Base-by-base conservation (phyloP, 2,113 vertebrate genomes). In the Gavia stellata region DNA sequence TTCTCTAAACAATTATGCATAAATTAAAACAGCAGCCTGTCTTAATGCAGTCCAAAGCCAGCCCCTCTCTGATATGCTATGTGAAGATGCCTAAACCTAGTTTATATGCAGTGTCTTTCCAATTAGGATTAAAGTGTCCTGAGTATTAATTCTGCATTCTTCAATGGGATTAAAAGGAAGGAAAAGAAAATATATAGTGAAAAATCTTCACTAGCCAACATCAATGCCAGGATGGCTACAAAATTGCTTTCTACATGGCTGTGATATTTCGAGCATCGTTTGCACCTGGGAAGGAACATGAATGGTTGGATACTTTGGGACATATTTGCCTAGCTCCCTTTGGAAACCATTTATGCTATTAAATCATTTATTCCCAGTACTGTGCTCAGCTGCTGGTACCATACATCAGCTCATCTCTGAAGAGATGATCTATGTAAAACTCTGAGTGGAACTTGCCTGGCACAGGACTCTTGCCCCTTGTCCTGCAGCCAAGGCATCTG, bases 391-490 rank as follows among this genome's bases (percentile, higher is more conserved):
- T 66, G 63, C 61, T 1, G 16, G 52, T 31, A 13, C 62, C 53
- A 58, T 75, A 18, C 34, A 88, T 68, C 56, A 88, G n/a, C 81
- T 93, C 79, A n/a, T 45, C 49, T 78, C 40, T 21, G 44, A 84
- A 68, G 66, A 85, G 34, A 70, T 45, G 53, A 47, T 86, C 73
- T 91, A 1, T 42, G 20, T 81, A 33, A 68, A 81, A 62, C 38
- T 80, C n/a, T 77, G 2, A 92, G 52, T 7, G 4, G 25, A 33
- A 80, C 28, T 92, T 91, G 16, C 82, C 91, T 47, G 59, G 77
- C 6, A 2, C 47, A 72, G 63, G 63, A 47, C 7, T 12, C 70
- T 85, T 0, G 0, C 6, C 1, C 47, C 49, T 25, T 50, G 17
- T 55, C 59, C 38, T 58, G 68, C 1, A 1, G 52, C 44, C 45